Evolutionary conservation across 2,113 vertebrate genomes (phyloP).

Genomic region (Ammodytes dubius): DNA sequence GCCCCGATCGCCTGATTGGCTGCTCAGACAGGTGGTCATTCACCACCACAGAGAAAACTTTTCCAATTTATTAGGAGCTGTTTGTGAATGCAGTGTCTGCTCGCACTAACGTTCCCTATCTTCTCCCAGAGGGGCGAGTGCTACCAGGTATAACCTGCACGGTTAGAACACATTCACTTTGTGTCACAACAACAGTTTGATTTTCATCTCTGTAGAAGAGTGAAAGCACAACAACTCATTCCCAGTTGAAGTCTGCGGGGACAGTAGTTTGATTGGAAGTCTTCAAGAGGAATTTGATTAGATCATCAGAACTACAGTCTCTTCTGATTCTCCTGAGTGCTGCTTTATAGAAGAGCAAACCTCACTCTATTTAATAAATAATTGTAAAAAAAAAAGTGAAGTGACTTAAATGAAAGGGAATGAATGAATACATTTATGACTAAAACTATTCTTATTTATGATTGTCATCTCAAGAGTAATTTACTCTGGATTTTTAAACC

Average conservation of each 20-base stretch:
- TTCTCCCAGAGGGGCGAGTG: not conserved
- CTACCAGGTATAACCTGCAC: no score
- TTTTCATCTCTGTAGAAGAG: not conserved
- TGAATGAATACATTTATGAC: not conserved
- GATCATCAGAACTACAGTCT: not conserved
- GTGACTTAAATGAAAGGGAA: not conserved
- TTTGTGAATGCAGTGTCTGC: not conserved
- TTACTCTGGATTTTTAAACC: not conserved
- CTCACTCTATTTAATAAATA: not conserved
- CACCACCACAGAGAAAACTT: not conserved
- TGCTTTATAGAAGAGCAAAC: not conserved
- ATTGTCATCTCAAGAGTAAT: not conserved
- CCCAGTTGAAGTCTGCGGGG: not conserved
- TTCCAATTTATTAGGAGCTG: not conserved
- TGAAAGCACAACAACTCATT: not conserved
- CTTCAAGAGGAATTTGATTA: not conserved
- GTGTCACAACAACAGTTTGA: not conserved
- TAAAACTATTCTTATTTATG: no score
- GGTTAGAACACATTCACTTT: not conserved
- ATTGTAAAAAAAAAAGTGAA: not conserved
- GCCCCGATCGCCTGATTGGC: constrained; percentile 1
- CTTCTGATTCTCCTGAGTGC: not conserved
- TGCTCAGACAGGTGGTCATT: constrained; percentile 11
- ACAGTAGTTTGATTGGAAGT: not conserved
- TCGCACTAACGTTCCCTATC: not conserved